Percentiles rank a stretch among this genome's conserved stretches.
Evolutionary conservation across 23 tunicate species (phyloP).

Genomic region (Trididemnum miniatum): DNA sequence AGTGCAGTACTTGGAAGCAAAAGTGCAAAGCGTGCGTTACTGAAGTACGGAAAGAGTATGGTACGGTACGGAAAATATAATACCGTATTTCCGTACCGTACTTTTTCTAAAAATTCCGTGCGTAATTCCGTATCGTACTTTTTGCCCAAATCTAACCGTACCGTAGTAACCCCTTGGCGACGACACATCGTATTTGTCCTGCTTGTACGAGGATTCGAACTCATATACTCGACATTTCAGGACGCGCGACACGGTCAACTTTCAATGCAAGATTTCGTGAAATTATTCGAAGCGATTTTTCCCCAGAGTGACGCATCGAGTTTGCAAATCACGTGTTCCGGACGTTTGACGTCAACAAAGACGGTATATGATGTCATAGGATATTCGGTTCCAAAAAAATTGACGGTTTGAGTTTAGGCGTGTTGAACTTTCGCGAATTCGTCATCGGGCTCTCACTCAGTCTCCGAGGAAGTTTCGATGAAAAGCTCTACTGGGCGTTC

Average conservation of each 20-base stretch:
- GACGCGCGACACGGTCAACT: slow-evolving; percentile 23
- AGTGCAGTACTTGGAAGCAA: too few species aligned
- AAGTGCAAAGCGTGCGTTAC: too few species aligned
- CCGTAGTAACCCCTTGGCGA: too few species aligned
- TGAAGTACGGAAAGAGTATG: too few species aligned
- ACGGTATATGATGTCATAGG: slow-evolving; percentile 49
- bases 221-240: slow-evolving; percentile 6
- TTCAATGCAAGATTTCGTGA: slow-evolving; percentile 24
- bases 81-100: too few species aligned
- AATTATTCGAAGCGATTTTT: slow-evolving; percentile 30
- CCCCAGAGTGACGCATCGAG: slow-evolving; percentile 45
- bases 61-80: too few species aligned
- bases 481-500: slow-evolving; percentile 86
- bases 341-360: slow-evolving; percentile 86
- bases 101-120: too few species aligned
- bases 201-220: too few species aligned
- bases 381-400: neutral
- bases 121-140: too few species aligned
- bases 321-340: slow-evolving; percentile 88
- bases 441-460: slow-evolving; percentile 78
- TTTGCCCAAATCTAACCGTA: too few species aligned
- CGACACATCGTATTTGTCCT: too few species aligned
- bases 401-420: slow-evolving; percentile 46
- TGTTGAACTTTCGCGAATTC: slow-evolving; percentile 81
- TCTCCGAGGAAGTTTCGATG: slow-evolving; percentile 65